Percentiles rank a stretch among this genome's conserved stretches.
Conservation (phyloP, 2,113 vertebrate genomes). For the Ophiodon elongatus region DNA sequence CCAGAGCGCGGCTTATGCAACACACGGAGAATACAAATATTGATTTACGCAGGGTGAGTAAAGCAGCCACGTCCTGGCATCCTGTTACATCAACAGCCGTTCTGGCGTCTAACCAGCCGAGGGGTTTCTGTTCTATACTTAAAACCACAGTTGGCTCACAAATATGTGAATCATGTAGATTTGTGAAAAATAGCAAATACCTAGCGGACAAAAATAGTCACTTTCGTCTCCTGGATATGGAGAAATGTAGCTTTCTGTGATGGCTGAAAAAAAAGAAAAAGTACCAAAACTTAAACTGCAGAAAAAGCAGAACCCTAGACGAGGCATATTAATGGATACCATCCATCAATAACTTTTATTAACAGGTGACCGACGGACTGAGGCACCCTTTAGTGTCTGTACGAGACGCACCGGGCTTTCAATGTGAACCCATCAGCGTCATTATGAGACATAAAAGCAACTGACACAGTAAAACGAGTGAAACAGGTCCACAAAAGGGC, state of each 20-base stretch:
- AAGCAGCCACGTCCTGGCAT: slow-evolving; percentile 15
- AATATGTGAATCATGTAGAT: neutral
- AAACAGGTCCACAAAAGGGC: no score
- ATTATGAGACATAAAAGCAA: no score
- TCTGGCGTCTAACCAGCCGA: neutral
- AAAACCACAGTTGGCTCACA: neutral
- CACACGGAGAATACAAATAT: neutral
- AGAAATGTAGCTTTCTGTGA: neutral
- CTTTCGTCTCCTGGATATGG: neutral
- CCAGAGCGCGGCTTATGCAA: slow-evolving; percentile 22
- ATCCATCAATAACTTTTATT: neutral
- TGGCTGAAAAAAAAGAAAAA: neutral
- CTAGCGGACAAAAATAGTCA: neutral
- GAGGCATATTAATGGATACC: no score
- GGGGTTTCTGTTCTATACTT: neutral
- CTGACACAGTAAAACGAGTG: no score
- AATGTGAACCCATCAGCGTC: no score
- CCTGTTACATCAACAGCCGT: neutral
- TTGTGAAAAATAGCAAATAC: neutral
- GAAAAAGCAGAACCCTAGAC: neutral
- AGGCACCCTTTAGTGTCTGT: no score
- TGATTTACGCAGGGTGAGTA: slow-evolving; percentile 16
- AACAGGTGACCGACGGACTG: neutral
- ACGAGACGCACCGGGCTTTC: no score
- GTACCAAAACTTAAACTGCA: neutral